Evolutionary conservation across 1,140 invertebrate genomes (phyloP), one percentile per base, ranked within the genome.

Genomic region (Microplitis mediator): DNA sequence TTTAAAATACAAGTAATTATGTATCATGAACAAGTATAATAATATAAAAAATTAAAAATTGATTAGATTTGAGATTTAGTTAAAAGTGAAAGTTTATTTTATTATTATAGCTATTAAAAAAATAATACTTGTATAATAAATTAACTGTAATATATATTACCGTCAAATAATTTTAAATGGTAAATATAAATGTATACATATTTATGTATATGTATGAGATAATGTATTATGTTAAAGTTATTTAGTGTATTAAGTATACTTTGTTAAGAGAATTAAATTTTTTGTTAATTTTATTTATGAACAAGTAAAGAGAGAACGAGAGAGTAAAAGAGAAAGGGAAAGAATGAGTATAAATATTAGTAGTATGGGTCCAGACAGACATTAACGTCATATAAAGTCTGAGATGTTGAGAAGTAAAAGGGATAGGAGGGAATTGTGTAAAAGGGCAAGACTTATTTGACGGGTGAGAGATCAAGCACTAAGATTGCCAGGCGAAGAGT

Each of bases 391-490:
- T n/a, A 39, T 64, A 4, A n/a, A 64, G 6, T 6, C 9, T 3
- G 13, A 62, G 8, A 32, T 11, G 62, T 11, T 64, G 36, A 45
- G 39, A 45, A 45, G 39, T 45, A 9, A 45, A 45, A 11, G 39
- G 39, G 11, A 35, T 11, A 69, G 39, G 36, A 68, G 63, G 52
- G 16, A 16, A 54, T n/a, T 54, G 16, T n/a, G 16, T n/a, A 14
- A 54, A 54, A 54, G 52, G 69, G 64, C 50, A 61, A 69, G 70
- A 70, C 66, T 69, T 67, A 75, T 77, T 77, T 77, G 76, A 78
- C 70, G 74, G 75, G 69, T 73, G 65, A 32, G 77, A 78, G 77
- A 77, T 79, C 69, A 68, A 77, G 63, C 58, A 73, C 51, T 60
- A 8, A 78, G 73, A 76, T 77, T 54, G 66, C 32, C 9, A 60